These are phyloP conservation scores for Palaemon carinicauda DNA, from an alignment of 1,140 invertebrate genomes.

Conservation along the genomic window DNA sequence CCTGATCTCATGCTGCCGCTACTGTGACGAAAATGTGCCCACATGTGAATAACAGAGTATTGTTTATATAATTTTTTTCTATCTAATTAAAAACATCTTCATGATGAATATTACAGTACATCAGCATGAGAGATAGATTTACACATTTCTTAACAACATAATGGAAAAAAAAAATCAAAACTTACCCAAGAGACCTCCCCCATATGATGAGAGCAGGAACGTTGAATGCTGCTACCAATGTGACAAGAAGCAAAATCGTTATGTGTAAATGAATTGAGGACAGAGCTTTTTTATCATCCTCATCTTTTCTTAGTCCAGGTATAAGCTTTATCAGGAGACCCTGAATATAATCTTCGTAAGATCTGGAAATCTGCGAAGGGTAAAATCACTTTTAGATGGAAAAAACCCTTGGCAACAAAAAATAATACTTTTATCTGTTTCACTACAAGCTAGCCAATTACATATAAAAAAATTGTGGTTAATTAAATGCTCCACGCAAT, in stretches of 20 bases:
- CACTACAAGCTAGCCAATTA: too few relatives aligned
- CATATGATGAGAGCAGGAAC: conserved; percentile 47
- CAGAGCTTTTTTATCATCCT: neutral
- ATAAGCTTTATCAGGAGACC: conserved; percentile 27
- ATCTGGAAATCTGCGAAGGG: conserved; percentile 19
- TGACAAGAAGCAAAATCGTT: conserved; percentile 46
- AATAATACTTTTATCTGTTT: too few relatives aligned
- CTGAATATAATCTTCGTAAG: conserved; percentile 47
- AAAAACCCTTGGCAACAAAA: too few relatives aligned
- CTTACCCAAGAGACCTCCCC: conserved; percentile 36
- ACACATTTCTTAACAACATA: neutral
- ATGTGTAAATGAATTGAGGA: conserved; percentile 41
- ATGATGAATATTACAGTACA: too few relatives aligned
- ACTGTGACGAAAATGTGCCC: too few relatives aligned
- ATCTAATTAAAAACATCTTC: too few relatives aligned
- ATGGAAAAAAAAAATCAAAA: neutral
- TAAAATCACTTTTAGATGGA: too few relatives aligned
- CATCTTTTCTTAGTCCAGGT: neutral
- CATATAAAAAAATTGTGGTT: too few relatives aligned
- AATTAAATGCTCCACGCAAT: too few relatives aligned
- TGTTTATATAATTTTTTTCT: too few relatives aligned
- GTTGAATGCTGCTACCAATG: conserved; percentile 25
- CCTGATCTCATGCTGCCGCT: too few relatives aligned
- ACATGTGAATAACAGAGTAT: neutral
- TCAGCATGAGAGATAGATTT: neutral